Evolutionary conservation across 2,113 vertebrate genomes (phyloP).

Genomic region (Gila orcuttii): DNA sequence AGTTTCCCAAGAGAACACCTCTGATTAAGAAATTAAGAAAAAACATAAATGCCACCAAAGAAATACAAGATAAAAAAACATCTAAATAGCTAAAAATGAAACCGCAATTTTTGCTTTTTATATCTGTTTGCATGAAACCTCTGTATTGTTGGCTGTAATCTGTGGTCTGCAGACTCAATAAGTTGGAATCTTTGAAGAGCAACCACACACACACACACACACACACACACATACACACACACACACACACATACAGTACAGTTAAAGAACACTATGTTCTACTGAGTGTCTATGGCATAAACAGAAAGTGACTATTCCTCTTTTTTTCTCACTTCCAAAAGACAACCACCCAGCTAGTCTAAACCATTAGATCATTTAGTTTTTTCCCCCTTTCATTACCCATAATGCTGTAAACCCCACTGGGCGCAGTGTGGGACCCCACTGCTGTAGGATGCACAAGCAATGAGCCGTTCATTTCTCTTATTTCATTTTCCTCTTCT

Average conservation of each 20-base stretch:
- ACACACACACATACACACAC: background rate
- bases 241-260: background rate
- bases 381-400: constrained; percentile 35
- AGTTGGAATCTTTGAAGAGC: constrained; percentile 19
- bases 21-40: constrained; percentile 7
- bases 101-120: background rate
- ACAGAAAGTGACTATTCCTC: constrained; percentile 32
- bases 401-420: constrained; percentile 48
- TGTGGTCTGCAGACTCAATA: constrained; percentile 8
- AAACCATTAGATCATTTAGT: constrained; percentile 18
- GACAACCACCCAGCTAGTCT: constrained; percentile 28
- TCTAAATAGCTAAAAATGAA: background rate
- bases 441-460: constrained; percentile 50
- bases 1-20: constrained; percentile 18
- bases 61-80: background rate
- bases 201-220: background rate
- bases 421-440: constrained; percentile 47
- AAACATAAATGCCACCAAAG: background rate
- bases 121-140: background rate
- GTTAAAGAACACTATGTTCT: constrained; percentile 9
- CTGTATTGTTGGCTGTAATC: constrained; percentile 15
- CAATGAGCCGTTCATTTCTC: constrained; percentile 54
- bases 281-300: constrained; percentile 6
- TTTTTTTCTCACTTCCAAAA: constrained; percentile 34
- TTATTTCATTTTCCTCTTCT: constrained; percentile 28